Base-by-base conservation (phyloP, 2,797 vertebrate genomes). In the Amniataba percoides region DNA sequence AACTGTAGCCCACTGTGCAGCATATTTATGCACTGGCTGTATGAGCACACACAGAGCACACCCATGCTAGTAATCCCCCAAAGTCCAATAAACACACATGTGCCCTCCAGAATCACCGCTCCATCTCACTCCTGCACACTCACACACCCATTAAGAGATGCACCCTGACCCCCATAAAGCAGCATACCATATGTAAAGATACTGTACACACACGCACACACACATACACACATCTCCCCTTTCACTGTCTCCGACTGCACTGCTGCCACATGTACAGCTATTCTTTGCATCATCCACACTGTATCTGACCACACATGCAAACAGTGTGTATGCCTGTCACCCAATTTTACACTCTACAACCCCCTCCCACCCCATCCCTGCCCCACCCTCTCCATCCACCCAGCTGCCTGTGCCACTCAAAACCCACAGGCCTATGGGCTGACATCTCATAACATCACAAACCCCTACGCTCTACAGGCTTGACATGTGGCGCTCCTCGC, bases 371-470 rank as follows among this genome's bases (percentile, higher is more conserved):
- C 64, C 58, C 34, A 10, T n/a, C n/a, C n/a, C n/a, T n/a, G n/a
- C n/a, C 74, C 52, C 23, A 34, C 36, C 52, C 43, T 48, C 42
- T 51, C 58, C 39, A 57, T 83, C 56, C 49, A 68, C 75, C 83
- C 94, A 94, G 92, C 93, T 94, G 93, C 93, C 89, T 31, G 52
- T 18, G 7, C 52, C 84, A 87, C 86, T 94, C 92, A 93, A 81
- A 84, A 23, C 73, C 74, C 59, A 77, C 16, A 16, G 70, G 55
- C 77, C 81, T 57, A 69, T 40, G 36, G 60, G 62, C 78, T 89
- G 77, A 88, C 91, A 88, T 55, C 62, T 76, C 52, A 74, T 87
- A 85, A 92, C 79, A 88, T 89, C 87, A 88, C 82, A 79, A 78
- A 76, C 64, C 76, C 67, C 48, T 81, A 70, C 57, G 56, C 76